Evolutionary conservation across 2,888 invertebrate species (phyloP).

Genomic region (Chrysotoxum bicinctum): DNA sequence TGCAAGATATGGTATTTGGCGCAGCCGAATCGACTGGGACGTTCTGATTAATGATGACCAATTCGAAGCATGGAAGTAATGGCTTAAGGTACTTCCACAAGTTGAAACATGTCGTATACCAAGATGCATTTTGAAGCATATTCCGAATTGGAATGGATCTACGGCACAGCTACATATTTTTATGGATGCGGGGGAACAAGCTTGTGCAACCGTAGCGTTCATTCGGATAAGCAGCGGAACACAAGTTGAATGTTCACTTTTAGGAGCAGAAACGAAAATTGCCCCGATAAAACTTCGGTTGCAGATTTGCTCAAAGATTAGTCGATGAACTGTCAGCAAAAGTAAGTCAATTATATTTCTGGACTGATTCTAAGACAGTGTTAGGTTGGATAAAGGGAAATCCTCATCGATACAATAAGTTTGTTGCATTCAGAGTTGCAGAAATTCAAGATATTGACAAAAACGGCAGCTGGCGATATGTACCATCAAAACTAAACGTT

Average conservation of each 20-base stretch:
- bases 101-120: neutral
- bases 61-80: too few relatives aligned
- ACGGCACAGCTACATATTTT: neutral
- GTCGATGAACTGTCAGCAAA: too few relatives aligned
- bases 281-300: neutral
- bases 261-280: neutral
- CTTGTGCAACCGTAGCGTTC: neutral
- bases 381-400: neutral
- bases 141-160: neutral
- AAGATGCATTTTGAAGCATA: neutral
- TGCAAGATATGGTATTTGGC: too few relatives aligned
- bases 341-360: too few relatives aligned
- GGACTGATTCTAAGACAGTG: too few relatives aligned
- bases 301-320: neutral
- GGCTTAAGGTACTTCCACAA: neutral
- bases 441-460: neutral
- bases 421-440: neutral
- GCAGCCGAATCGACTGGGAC: too few relatives aligned
- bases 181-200: neutral
- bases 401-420: neutral
- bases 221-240: neutral
- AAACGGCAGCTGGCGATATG: neutral
- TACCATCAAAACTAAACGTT: neutral
- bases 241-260: neutral
- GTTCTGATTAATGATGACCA: too few relatives aligned